These are phyloP conservation scores for Protonemura montana DNA, from an alignment of 2,888 invertebrate species.

Conservation along the genomic window DNA sequence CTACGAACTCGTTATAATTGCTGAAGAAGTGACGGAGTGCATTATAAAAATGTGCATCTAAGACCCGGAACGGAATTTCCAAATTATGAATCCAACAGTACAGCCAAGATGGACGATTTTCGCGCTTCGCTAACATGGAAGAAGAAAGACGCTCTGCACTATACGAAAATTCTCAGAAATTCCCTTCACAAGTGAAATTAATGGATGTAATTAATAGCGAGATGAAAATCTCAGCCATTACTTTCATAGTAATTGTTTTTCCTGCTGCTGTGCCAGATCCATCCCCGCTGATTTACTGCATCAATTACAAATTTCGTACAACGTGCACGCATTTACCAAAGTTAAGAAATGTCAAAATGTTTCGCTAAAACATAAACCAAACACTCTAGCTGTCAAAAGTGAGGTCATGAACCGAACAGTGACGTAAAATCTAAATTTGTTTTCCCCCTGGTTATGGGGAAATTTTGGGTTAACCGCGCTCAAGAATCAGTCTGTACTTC, in stretches of 20 bases:
- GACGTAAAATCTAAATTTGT: not conserved
- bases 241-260: not conserved
- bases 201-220: not conserved
- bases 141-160: too few species aligned
- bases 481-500: too few species aligned
- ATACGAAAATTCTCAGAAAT: too few species aligned
- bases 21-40: too few species aligned
- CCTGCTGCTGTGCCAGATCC: not conserved
- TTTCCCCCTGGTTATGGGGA: not conserved
- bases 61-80: too few species aligned
- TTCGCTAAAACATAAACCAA: not conserved
- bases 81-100: too few species aligned
- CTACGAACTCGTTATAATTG: too few species aligned
- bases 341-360: not conserved
- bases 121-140: too few species aligned
- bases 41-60: too few species aligned
- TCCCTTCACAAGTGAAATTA: not conserved
- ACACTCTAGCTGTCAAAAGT: not conserved
- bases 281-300: not conserved
- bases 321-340: not conserved
- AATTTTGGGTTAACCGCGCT: not conserved
- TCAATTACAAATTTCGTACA: not conserved
- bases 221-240: not conserved
- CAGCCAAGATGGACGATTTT: too few species aligned
- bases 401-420: not conserved